A percentile compares a stretch with the other conserved stretches of the same genome.
Conservation (phyloP, 1,140 invertebrate species). For the Spodoptera litura region DNA sequence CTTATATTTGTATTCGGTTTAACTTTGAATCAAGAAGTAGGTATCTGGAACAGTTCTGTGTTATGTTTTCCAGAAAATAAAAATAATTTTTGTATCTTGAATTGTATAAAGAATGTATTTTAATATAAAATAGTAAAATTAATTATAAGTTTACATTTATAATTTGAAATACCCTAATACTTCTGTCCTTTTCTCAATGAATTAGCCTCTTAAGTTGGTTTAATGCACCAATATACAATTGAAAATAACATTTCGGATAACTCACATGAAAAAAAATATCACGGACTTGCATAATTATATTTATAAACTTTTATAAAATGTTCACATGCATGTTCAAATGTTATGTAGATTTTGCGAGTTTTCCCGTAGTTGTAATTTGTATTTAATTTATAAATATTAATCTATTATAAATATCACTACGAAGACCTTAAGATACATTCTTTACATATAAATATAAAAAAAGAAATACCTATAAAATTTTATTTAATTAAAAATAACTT, state of each 20-base stretch:
- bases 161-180: no score
- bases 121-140: no score
- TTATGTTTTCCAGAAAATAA: neutral
- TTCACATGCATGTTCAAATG: neutral
- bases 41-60: neutral
- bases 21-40: conserved; percentile 5
- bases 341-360: neutral
- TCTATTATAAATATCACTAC: conserved; percentile 41
- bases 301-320: neutral
- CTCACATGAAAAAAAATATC: no score
- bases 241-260: no score
- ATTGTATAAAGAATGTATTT: no score
- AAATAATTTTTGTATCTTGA: no score
- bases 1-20: conserved; percentile 27
- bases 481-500: no score
- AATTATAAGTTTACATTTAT: no score
- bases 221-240: no score
- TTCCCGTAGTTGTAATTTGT: neutral
- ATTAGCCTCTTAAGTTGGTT: no score
- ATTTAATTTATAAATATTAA: conserved; percentile 16
- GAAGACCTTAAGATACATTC: conserved; percentile 36
- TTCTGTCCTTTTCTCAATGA: no score
- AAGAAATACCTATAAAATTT: no score
- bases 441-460: conserved; percentile 3
- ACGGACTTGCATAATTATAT: neutral